Evolutionary conservation across 2,797 vertebrate genomes (phyloP).

Genomic region (Synanceia verrucosa): DNA sequence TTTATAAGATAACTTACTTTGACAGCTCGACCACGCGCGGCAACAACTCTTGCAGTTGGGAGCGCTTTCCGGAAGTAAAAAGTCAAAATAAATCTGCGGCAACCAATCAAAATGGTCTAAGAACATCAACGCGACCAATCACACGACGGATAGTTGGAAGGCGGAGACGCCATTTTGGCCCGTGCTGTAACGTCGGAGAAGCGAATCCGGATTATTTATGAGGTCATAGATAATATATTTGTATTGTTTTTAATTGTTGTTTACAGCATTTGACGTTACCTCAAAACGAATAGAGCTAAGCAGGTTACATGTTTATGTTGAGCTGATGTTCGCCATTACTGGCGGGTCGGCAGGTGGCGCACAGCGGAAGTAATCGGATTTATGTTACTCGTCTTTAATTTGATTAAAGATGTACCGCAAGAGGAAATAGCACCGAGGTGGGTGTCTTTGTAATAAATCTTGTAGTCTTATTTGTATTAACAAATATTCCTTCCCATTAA

Average conservation of each 20-base stretch:
- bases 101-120: constrained; percentile 61
- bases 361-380: constrained; percentile 48
- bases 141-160: constrained; percentile 33
- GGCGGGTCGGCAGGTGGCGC: constrained; percentile 34
- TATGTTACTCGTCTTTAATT: neutral
- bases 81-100: constrained; percentile 12
- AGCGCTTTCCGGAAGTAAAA: constrained; percentile 28
- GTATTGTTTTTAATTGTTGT: fast-evolving
- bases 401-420: neutral
- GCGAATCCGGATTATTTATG: neutral
- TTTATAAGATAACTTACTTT: constrained; percentile 42
- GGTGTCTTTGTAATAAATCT: fast-evolving
- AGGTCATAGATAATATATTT: neutral
- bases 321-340: neutral
- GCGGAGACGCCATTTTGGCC: constrained; percentile 73
- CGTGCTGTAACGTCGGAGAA: constrained; percentile 10
- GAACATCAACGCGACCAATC: constrained; percentile 56
- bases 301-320: neutral
- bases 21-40: neutral
- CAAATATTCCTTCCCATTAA: too few species aligned
- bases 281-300: fast-evolving
- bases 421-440: fast-evolving
- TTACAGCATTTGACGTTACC: neutral
- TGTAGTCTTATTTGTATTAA: fast-evolving
- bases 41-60: constrained; percentile 2